Base-by-base conservation (phyloP, 2,797 vertebrate genomes). In the Rhynchotus rufescens region DNA sequence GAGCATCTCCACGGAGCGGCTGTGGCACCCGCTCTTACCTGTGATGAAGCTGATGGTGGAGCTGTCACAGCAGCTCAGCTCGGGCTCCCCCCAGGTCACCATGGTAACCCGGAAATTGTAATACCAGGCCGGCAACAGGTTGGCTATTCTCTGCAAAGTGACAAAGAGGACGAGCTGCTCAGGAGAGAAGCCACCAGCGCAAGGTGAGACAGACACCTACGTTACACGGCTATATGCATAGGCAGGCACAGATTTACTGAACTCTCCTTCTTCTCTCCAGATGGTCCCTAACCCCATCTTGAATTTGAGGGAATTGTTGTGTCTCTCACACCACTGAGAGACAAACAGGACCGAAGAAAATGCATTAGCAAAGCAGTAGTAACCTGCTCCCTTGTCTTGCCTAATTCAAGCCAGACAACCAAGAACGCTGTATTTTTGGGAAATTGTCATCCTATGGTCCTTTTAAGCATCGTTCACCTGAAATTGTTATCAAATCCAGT, bases 91-190 rank as follows among this genome's bases (percentile, higher is more conserved):
- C 99, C 99, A 99, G 0, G 98, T 99, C 80, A 99, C 98, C 99
- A 99, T 99, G 94, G 98, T 98, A 88, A 99, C 99, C 4, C 99
- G 97, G 60, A 99, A 99, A 94, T 98, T 99, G 89, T 99, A 99
- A 86, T 99, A 99, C 99, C 99, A 99, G 1, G 99, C 99, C 1
- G 99, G 99, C 86, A 99, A 96, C 78, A 99, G 97, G 94, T 98
- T 98, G 8, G 98, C 98, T 86, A 99, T 98, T 93, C 98, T 98
- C 99, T 99, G 96, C 10, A 86, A 66, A 79, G 78, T 23, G 36
- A 89, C 73, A 83, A 67, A 76, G 80, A 61, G 22, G 90, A 84
- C 54, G 23, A 72, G 88, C 59, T 83, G 49, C 49, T 89, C 44
- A 86, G 69, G 10, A 93, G 49, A 38, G 45, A 60, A 15, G 9